phyloP scores from a whole-genome alignment of 64 coral and sea anemone species.

The Montipora sp. region DNA sequence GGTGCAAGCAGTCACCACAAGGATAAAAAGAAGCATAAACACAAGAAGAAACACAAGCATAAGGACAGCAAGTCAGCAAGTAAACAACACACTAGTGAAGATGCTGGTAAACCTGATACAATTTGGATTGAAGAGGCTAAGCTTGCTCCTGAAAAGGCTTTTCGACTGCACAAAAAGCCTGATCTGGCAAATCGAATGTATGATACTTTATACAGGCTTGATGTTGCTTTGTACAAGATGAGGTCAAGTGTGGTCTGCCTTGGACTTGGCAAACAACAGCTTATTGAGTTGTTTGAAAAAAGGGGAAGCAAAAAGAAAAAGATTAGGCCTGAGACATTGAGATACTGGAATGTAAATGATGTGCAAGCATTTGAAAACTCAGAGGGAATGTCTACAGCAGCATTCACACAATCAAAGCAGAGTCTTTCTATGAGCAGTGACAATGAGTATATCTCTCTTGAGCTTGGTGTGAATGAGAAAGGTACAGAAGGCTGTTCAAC shows the following conservation, averaged over 20 bases:
- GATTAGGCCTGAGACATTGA: constrained; percentile 3
- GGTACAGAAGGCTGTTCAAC: not conserved
- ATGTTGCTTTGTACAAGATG: constrained; percentile 85
- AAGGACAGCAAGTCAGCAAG: constrained; percentile 29
- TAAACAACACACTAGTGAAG: constrained; percentile 7
- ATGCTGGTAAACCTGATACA: constrained; percentile 72
- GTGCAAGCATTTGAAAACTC: not conserved
- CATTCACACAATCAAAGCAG: not conserved
- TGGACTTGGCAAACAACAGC: constrained; percentile 76
- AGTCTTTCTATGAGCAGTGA: not conserved
- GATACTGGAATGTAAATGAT: constrained; percentile 78
- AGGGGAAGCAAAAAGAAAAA: constrained; percentile 69
- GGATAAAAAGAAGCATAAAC: constrained; percentile 60
- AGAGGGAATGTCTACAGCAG: not conserved
- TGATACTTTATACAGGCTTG: constrained; percentile 82
- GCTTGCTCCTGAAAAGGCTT: constrained; percentile 76
- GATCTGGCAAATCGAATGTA: constrained; percentile 89
- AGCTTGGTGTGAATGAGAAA: constrained; percentile 9
- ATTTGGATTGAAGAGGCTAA: constrained; percentile 91
- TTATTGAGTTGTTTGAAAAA: constrained; percentile 53
- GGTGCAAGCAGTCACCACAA: not conserved
- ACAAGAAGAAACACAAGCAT: constrained; percentile 83
- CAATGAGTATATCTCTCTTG: constrained; percentile 71
- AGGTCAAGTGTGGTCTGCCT: constrained; percentile 75
- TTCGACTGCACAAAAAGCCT: constrained; percentile 81